Evolutionary conservation across 1,140 invertebrate species (phyloP).

Genomic region (Heliothis subflexa): DNA sequence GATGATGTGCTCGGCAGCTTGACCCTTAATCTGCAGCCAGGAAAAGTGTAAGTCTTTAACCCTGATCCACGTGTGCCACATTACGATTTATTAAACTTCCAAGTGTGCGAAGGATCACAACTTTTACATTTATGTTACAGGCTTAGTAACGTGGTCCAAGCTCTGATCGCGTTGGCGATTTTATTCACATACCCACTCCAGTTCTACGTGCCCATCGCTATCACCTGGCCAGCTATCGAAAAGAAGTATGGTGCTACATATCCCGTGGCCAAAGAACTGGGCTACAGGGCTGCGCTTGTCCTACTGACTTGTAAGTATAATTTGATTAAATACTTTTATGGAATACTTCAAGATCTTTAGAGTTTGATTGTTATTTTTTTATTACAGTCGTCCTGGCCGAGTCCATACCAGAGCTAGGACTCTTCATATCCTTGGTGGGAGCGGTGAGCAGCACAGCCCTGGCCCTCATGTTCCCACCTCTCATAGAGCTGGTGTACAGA

Average conservation of each 20-base stretch:
- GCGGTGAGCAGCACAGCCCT: conserved; percentile 95
- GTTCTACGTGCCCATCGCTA: conserved; percentile 94
- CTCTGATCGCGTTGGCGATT: conserved; percentile 93
- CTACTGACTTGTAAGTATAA: conserved; percentile 76
- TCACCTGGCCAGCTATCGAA: conserved; percentile 88
- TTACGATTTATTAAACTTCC: background rate
- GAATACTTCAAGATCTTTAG: no score
- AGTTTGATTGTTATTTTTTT: conserved; percentile 18
- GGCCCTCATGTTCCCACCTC: conserved; percentile 95
- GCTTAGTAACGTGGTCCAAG: conserved; percentile 71
- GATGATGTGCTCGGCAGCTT: conserved; percentile 90
- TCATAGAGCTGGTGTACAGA: conserved; percentile 91
- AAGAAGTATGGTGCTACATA: conserved; percentile 80
- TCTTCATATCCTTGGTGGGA: conserved; percentile 96
- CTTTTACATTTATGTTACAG: conserved; percentile 52
- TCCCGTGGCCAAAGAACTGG: conserved; percentile 67
- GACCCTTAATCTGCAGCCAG: conserved; percentile 89
- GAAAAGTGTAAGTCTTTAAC: conserved; percentile 86
- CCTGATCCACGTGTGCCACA: background rate
- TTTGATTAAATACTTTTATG: background rate
- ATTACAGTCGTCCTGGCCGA: conserved; percentile 92
- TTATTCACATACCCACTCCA: conserved; percentile 96
- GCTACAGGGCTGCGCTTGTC: conserved; percentile 65
- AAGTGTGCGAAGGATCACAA: background rate
- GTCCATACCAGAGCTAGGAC: conserved; percentile 92